A percentile compares a stretch with the other conserved stretches of the same genome.
phyloP scores from a whole-genome alignment of 2,888 invertebrate species.

The Cosmia pyralina region DNA sequence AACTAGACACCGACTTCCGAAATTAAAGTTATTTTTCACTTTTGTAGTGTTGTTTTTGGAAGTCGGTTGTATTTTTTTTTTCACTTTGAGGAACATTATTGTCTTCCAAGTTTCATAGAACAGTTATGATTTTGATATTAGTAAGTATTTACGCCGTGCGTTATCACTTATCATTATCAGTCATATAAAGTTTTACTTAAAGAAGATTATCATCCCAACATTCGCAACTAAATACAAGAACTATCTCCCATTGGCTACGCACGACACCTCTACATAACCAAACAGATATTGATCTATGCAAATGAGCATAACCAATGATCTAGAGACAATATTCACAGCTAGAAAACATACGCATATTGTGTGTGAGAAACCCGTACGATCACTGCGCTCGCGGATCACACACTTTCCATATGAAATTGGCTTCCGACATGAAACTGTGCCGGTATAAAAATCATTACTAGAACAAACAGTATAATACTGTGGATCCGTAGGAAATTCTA shows the following conservation, averaged over 20 bases:
- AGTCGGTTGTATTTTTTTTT: no score
- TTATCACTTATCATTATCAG: no score
- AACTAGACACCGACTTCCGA: no score
- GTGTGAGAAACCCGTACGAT: slow-evolving; percentile 55
- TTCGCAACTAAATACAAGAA: background rate
- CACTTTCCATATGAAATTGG: slow-evolving; percentile 69
- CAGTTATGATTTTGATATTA: no score
- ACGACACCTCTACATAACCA: slow-evolving; percentile 6
- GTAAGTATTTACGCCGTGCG: no score
- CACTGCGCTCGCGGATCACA: slow-evolving; percentile 56
- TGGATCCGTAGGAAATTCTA: slow-evolving; percentile 21
- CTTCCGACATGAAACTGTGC: slow-evolving; percentile 62
- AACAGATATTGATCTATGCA: slow-evolving; percentile 39
- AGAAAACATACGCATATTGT: slow-evolving; percentile 62
- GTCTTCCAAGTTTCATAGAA: no score
- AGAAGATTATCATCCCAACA: background rate
- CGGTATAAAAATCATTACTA: slow-evolving; percentile 36
- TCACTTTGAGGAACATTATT: no score
- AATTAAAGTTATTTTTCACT: no score
- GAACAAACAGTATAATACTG: slow-evolving; percentile 4
- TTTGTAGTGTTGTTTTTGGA: no score
- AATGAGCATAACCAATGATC: slow-evolving; percentile 51
- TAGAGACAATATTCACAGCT: slow-evolving; percentile 34
- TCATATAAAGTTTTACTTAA: background rate
- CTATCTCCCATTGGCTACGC: background rate